These are phyloP conservation scores for Myzus persicae DNA, from an alignment of 1,140 invertebrate genomes.

Conservation along the genomic window DNA sequence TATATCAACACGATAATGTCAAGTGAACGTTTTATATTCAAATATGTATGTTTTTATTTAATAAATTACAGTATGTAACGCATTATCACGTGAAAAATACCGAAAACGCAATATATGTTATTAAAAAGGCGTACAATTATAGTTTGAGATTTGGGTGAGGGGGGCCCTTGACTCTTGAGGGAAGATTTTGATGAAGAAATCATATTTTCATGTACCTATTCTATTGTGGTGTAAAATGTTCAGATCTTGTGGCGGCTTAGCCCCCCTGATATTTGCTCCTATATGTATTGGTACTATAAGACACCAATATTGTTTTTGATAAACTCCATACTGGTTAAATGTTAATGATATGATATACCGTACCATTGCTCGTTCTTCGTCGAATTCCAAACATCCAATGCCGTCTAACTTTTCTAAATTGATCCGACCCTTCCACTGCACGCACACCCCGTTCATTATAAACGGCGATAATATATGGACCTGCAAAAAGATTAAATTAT, in stretches of 20 bases:
- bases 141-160: too few species aligned
- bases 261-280: too few species aligned
- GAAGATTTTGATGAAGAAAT: too few species aligned
- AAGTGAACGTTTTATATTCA: not conserved
- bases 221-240: too few species aligned
- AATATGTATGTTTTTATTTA: not conserved
- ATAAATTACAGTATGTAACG: too few species aligned
- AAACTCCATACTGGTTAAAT: not conserved
- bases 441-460: constrained; percentile 98
- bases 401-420: constrained; percentile 93
- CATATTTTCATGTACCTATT: too few species aligned
- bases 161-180: too few species aligned
- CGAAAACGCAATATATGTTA: not conserved
- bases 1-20: not conserved
- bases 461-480: constrained; percentile 92
- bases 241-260: too few species aligned
- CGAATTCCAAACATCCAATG: constrained; percentile 91
- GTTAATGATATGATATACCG: constrained; percentile 59
- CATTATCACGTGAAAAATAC: not conserved
- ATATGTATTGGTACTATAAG: too few species aligned
- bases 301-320: not conserved
- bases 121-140: too few species aligned
- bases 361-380: constrained; percentile 80
- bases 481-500: constrained; percentile 67
- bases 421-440: constrained; percentile 92